Percentiles rank a stretch among this genome's conserved stretches.
These are phyloP conservation scores for Andricus curvator DNA, from an alignment of 2,888 invertebrate species.

Conservation along the genomic window DNA sequence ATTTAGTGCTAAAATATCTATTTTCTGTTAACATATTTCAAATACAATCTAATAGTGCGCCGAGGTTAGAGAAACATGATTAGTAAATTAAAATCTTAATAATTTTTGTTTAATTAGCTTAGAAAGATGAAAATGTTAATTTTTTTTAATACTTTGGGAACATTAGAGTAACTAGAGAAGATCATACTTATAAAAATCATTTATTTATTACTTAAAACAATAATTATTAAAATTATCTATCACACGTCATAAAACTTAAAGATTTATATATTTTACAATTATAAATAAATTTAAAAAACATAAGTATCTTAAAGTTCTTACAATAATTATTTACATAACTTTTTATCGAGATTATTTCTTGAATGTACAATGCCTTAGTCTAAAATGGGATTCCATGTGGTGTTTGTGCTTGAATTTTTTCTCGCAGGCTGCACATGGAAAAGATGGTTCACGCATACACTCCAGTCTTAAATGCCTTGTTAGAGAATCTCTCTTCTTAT, in stretches of 20 bases:
- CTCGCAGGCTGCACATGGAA: conserved; percentile 64
- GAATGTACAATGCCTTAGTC: background rate
- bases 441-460: conserved; percentile 72
- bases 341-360: background rate
- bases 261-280: too few relatives aligned
- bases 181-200: too few relatives aligned
- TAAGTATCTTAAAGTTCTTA: background rate
- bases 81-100: too few relatives aligned
- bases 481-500: conserved; percentile 65
- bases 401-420: conserved; percentile 64
- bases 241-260: too few relatives aligned
- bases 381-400: conserved; percentile 57
- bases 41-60: background rate
- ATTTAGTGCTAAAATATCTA: background rate
- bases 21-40: background rate
- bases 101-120: too few relatives aligned
- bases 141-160: too few relatives aligned
- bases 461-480: conserved; percentile 70
- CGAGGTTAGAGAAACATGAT: too few relatives aligned
- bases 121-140: too few relatives aligned
- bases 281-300: too few relatives aligned
- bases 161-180: too few relatives aligned
- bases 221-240: too few relatives aligned
- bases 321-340: background rate
- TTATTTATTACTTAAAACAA: too few relatives aligned